Base-by-base conservation (phyloP, 2,888 invertebrate genomes). In the Mycalesis mineus region DNA sequence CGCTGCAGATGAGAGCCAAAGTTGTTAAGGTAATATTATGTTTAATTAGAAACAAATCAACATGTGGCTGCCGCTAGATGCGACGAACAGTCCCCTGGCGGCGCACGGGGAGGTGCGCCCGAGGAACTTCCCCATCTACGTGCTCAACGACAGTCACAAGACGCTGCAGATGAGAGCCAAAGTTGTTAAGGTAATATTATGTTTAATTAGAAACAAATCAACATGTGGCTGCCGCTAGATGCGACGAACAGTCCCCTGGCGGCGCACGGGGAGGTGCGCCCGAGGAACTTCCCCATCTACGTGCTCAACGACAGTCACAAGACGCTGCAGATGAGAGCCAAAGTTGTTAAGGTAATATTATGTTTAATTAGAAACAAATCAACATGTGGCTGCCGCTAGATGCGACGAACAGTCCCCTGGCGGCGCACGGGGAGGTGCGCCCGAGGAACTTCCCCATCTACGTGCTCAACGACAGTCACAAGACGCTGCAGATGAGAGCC, bases 291-390 rank as follows among this genome's bases (percentile, higher is more conserved):
- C 76, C 94, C 95, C 47, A 92, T 99, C 5, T 96, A 94, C 75
- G 94, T 98, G 9, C 89, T 99, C 45, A 98, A 98, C 73, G 99
- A 99, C 78, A 95, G 95, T 64, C 96, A 97, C 72, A 99, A 98
- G 84, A 97, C 97, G 0, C 91, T 97, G 71, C 93, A 93, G 45
- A 95, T 97, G 59, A 91, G 98, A 51, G 95, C 97, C 2, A 95
- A 95, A 90, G 96, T 98, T 58, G 94, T 95, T 39, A 91, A 93
- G 71, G 90, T 91, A 74, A 53, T 5, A 3, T 11, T 36, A 14
- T 0, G 7, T 6, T 22, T 42, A n/a, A 17, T 6, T n/a, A n/a
- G n/a, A n/a, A n/a, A n/a, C n/a, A n/a, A n/a, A n/a, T n/a, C n/a
- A n/a, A n/a, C n/a, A n/a, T n/a, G n/a, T n/a, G n/a, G n/a, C n/a